These are phyloP conservation scores for Leuciscus idus DNA, from an alignment of 2,113 vertebrate genomes.

Conservation along the genomic window DNA sequence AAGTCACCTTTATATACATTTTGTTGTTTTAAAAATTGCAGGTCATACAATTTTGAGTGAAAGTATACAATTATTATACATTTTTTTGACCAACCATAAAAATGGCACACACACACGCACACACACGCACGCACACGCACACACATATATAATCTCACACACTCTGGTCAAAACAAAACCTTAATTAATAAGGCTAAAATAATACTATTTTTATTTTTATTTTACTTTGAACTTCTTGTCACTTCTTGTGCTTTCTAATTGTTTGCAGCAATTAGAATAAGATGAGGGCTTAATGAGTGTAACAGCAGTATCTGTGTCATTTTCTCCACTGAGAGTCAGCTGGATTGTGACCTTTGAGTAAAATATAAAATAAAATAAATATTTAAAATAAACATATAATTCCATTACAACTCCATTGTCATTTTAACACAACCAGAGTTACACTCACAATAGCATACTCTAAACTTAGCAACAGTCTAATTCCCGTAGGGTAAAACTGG, in stretches of 20 bases:
- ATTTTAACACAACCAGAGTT: background rate
- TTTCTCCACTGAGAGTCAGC: background rate
- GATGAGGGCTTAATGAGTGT: background rate
- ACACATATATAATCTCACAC: too few relatives aligned
- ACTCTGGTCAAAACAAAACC: too few relatives aligned
- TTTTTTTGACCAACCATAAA: too few relatives aligned
- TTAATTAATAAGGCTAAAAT: background rate
- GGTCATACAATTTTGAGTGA: conserved; percentile 9
- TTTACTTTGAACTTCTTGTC: too few relatives aligned
- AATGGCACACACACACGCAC: too few relatives aligned
- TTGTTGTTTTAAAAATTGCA: conserved; percentile 4
- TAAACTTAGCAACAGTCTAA: conserved; percentile 41
- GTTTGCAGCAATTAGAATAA: background rate
- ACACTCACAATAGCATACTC: background rate
- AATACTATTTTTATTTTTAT: background rate
- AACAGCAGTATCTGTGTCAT: background rate
- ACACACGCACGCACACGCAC: too few relatives aligned
- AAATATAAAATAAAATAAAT: too few relatives aligned
- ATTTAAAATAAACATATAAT: too few relatives aligned
- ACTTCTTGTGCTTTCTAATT: background rate
- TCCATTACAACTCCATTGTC: too few relatives aligned
- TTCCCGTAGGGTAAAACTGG: conserved; percentile 24
- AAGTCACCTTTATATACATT: conserved; percentile 13
- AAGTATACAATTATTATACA: too few relatives aligned
- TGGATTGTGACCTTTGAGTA: background rate